Base-by-base conservation (phyloP, 2,113 vertebrate species). In the Bostrychus sinensis region DNA sequence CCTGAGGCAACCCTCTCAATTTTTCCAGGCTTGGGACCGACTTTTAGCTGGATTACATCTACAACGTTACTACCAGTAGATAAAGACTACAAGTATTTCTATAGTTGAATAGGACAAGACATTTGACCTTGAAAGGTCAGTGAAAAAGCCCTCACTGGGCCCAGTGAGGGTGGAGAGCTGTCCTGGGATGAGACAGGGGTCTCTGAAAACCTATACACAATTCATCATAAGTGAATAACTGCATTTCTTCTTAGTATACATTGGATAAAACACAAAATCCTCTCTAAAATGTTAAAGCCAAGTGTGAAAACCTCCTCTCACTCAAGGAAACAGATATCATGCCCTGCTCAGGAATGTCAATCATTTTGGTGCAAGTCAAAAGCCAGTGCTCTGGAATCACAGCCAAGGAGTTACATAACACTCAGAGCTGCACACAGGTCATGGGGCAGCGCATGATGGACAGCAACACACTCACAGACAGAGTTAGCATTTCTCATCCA, bases 381-480 rank as follows among this genome's bases (percentile, higher is more conserved):
- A 36, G 28, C 53, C 43, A 61, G 66, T 65, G 22, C 56, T 39
- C 34, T 51, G 72, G 51, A 56, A 65, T 20, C 8, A 0, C 0
- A 46, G 39, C 75, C 11, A 69, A 38, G 19, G 45, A 51, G 60
- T 84, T 82, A 70, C 45, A 55, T 70, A 82, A 84, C 67, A 19
- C 56, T 45, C 65, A 65, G 4, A 78, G 42, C 53, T 58, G 56
- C 54, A 48, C 42, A 57, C 65, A n/a, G 39, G 73, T 81, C 80
- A 77, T 1, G 8, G 62, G 57, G 75, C 6, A 51, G 75, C 66
- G n/a, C 45, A 64, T 88, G 84, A 83, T 30, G 51, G 84, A 84
- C 84, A 78, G 78, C 63, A 70, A 74, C 81, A 83, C 30, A 13
- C 50, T 60, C 34, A 4, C 19, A 43, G 55, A 42, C 43, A 17